A percentile compares a stretch with the other conserved stretches of the same genome.
These are phyloP conservation scores for Bombyx mandarina DNA, from an alignment of 1,140 invertebrate species.

Conservation along the genomic window DNA sequence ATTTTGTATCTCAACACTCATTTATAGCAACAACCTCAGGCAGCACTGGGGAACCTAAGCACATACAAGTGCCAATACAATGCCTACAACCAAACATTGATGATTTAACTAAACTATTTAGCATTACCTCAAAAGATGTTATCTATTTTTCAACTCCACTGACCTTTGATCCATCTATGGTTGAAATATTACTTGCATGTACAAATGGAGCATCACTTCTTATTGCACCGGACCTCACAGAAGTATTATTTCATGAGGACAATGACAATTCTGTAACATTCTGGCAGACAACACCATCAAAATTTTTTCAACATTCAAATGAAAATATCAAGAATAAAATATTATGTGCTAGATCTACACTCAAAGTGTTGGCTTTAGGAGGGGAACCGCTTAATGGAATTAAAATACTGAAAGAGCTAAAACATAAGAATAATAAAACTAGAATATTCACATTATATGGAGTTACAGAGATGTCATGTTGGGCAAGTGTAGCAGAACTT, in stretches of 20 bases:
- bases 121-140: slow-evolving; percentile 71
- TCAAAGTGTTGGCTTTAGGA: slow-evolving; percentile 75
- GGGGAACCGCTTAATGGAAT: slow-evolving; percentile 74
- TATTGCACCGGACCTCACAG: slow-evolving; percentile 72
- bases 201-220: slow-evolving; percentile 75
- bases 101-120: slow-evolving; percentile 72
- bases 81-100: slow-evolving; percentile 77
- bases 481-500: slow-evolving; percentile 79
- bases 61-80: slow-evolving; percentile 73
- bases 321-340: slow-evolving; percentile 72
- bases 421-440: slow-evolving; percentile 67
- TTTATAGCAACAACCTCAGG: slow-evolving; percentile 77
- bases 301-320: slow-evolving; percentile 74
- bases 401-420: slow-evolving; percentile 61
- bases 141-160: slow-evolving; percentile 81
- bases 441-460: slow-evolving; percentile 85
- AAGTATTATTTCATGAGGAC: slow-evolving; percentile 58
- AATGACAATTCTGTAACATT: slow-evolving; percentile 72
- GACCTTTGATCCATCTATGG: slow-evolving; percentile 86
- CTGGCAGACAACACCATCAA: slow-evolving; percentile 84
- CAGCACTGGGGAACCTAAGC: slow-evolving; percentile 75
- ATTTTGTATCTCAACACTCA: slow-evolving; percentile 33
- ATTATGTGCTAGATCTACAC: slow-evolving; percentile 64
- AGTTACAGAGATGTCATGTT: slow-evolving; percentile 88
- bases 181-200: slow-evolving; percentile 82